Conservation (phyloP, 2,888 invertebrate species). For the Aproaerema taeniolella region DNA sequence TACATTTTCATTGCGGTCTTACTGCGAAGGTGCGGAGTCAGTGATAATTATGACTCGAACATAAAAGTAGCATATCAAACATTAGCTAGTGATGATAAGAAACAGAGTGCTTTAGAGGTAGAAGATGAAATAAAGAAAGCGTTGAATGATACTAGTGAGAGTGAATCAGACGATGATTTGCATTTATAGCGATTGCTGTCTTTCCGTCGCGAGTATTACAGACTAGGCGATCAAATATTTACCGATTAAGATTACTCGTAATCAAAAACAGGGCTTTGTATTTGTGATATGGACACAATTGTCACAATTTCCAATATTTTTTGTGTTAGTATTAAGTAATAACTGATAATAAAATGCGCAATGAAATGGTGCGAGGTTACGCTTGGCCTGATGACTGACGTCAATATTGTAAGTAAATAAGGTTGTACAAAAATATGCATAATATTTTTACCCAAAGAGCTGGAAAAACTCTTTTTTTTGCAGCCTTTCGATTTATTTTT, state of each 20-base stretch:
- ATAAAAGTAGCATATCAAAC: constrained; percentile 56
- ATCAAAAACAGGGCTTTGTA: constrained; percentile 42
- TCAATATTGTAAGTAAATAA: constrained; percentile 2
- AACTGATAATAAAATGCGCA: too few relatives aligned
- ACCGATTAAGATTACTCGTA: constrained; percentile 32
- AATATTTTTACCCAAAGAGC: constrained; percentile 35
- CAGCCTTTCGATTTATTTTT: constrained; percentile 15
- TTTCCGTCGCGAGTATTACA: constrained; percentile 46
- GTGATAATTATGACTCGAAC: constrained; percentile 49
- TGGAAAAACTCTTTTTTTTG: constrained; percentile 24
- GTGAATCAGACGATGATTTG: constrained; percentile 62
- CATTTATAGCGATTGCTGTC: constrained; percentile 51
- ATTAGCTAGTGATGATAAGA: constrained; percentile 56
- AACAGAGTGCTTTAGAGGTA: constrained; percentile 55
- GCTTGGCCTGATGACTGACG: constrained; percentile 4
- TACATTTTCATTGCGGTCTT: constrained; percentile 43
- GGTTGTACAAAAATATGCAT: constrained; percentile 28
- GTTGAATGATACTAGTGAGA: constrained; percentile 55
- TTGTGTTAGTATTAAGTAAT: not conserved
- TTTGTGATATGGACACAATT: constrained; percentile 47
- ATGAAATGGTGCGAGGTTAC: too few relatives aligned
- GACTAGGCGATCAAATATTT: constrained; percentile 38
- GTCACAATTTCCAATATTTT: constrained; percentile 40
- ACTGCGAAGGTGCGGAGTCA: constrained; percentile 39
- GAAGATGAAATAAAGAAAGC: constrained; percentile 65